phyloP scores from a whole-genome alignment of 2,113 vertebrate genomes.

The Passerina amoena region DNA sequence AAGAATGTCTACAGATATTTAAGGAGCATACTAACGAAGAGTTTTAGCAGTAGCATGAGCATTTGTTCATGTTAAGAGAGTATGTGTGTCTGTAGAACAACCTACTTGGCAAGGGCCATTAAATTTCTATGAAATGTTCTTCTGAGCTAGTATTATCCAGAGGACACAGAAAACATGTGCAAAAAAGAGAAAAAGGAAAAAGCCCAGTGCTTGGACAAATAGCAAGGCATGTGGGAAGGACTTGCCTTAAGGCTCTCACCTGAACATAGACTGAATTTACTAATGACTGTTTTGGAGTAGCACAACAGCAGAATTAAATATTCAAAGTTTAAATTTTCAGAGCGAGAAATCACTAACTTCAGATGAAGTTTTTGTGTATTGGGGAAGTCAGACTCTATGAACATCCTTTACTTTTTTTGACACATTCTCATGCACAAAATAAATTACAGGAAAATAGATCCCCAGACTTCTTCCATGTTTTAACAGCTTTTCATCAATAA shows the following conservation, averaged over 20 bases:
- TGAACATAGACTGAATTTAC: neutral
- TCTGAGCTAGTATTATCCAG: neutral
- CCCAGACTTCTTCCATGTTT: neutral
- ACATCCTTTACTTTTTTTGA: neutral
- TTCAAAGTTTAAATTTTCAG: neutral
- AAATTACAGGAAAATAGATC: neutral
- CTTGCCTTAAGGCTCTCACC: neutral
- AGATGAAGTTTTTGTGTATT: neutral
- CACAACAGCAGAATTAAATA: neutral
- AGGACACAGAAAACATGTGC: fast-evolving
- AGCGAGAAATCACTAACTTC: neutral
- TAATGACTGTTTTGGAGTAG: neutral
- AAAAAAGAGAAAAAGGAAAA: neutral
- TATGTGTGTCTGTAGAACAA: neutral
- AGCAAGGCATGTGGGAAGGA: neutral
- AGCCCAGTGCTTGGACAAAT: neutral
- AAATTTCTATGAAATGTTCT: neutral
- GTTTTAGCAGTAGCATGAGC: neutral
- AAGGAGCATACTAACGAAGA: neutral
- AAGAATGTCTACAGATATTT: neutral
- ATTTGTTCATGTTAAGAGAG: neutral
- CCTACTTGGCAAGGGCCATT: neutral
- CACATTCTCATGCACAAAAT: neutral
- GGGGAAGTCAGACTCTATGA: neutral
- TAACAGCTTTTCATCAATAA: neutral